Base-by-base conservation (phyloP, 2,113 vertebrate species). In the Sebastes schlegelii region DNA sequence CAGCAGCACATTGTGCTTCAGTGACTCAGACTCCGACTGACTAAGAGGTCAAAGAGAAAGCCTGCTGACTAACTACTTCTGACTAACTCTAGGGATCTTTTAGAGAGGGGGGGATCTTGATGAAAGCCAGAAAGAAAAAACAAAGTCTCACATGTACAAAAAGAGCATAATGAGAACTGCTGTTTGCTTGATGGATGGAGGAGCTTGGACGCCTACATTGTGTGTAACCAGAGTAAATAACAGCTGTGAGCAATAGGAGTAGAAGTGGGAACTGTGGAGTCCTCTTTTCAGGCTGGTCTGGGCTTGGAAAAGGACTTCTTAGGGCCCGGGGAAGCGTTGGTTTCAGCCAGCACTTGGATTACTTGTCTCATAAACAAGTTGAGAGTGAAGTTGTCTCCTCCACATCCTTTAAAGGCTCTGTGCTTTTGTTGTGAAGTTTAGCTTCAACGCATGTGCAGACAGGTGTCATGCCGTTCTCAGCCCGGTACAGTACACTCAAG, bases 21-120 rank as follows among this genome's bases (percentile, higher is more conserved):
- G 58, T 92, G 90, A 94, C 81, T 92, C 90, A 90, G 80, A 19
- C 58, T 46, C 16, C 46, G 69, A 64, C 40, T 92, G 88, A 93
- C 89, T 88, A 62, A 88, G 70, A 86, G 74, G 61, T 86, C 75
- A 69, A 40, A 66, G 74, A 81, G 66, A 70, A 64, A 80, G 42
- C 23, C 84, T 40, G 6, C 60, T 61, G 42, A 34, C 34, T 34
- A 84, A 54, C 51, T 12, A 60, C 52, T 8, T 74, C 40, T 85
- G 83, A 85, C 62, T 91, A 8, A 91, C 51, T 60, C 52, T n/a
- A 5, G 48, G 61, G 49, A 23, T 68, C 62, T 72, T 45, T n/a
- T 23, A 10, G 12, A 21, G 58, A 45, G 54, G 42, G 26, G 66
- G 26, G 51, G 66, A 49, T 88, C 77, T 71, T 9, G 48, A 71